Evolutionary conservation across 1,140 invertebrate species (phyloP), one percentile per base, ranked within the genome.

Genomic region (Drosophila ambigua): DNA sequence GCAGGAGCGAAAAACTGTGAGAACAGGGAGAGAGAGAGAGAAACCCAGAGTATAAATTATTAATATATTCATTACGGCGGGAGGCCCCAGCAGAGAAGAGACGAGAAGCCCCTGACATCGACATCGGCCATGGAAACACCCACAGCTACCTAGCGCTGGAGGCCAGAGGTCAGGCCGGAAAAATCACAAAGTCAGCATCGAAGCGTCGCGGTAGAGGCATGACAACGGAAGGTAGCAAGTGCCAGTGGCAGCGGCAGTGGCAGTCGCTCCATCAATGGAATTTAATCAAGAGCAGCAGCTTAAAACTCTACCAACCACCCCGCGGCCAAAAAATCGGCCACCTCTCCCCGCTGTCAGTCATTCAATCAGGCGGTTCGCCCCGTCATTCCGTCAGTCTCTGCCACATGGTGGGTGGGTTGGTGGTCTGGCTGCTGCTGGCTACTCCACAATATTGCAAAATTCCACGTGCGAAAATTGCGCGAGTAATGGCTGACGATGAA

Each of bases 391-490:
- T 43, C 50, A 66, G 41, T 64, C 51, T 43, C 52, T 52, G 16
- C 20, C 45, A 48, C 15, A 20, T 20, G 9, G 45, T 23, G 28
- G 63, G 39, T 11, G 31, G 11, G 3, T 54, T 20, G 20, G 66
- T 43, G 28, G 43, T 31, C 53, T 52, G 48, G 43, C 61, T 5
- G 11, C 35, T 8, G 35, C 50, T 64, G 39, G 53, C 63, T 71
- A 61, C 64, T 67, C 62, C 61, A 76, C 83, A 63, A 69, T 77
- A 88, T 88, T 88, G 84, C 83, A 67, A 88, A 88, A 88, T 88
- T 89, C 83, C 83, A 88, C 76, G 84, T 88, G 79, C 84, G 76
- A 89, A 88, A 79, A 83, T 89, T 79, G 79, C 83, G 71, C 79
- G 83, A 82, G 79, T 88, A 79, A 88, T 89, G 66, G 71, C 79